phyloP scores from a whole-genome alignment of 2,797 vertebrate species.

The Pseudopleuronectes americanus region DNA sequence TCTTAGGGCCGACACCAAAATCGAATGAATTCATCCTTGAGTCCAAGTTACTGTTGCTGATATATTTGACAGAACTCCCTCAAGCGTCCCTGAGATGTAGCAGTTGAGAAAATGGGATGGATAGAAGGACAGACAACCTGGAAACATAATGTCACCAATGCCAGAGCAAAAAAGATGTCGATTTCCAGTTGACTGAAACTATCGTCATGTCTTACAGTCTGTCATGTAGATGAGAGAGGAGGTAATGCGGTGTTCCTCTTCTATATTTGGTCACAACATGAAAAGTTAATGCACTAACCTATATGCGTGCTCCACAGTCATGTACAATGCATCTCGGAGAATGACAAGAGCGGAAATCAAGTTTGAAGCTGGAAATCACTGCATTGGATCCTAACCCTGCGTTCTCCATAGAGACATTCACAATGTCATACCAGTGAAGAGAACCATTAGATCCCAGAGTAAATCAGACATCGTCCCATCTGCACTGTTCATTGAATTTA shows the following conservation, averaged over 20 bases:
- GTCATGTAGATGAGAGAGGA: neutral
- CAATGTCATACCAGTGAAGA: no score
- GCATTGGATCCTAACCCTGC: neutral
- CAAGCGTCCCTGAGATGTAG: no score
- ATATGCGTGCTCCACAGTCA: conserved; percentile 3
- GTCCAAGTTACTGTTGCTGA: no score
- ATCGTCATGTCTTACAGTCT: neutral
- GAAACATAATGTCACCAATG: neutral
- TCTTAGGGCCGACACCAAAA: no score
- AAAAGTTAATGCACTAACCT: conserved; percentile 20
- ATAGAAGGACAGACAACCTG: neutral
- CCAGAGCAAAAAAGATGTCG: neutral
- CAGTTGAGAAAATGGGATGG: no score
- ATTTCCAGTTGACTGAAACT: conserved; percentile 9
- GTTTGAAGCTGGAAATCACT: neutral
- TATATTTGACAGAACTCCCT: no score
- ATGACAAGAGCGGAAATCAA: neutral
- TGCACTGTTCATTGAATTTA: no score
- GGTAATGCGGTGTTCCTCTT: conserved; percentile 2
- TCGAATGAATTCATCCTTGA: no score
- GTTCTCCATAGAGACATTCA: neutral
- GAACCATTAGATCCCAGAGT: no score
- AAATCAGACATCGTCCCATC: no score
- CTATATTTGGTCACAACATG: conserved; percentile 24
- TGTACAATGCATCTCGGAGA: neutral